These are phyloP conservation scores for Monomorium pharaonis DNA, from an alignment of 1,140 invertebrate species.

Conservation along the genomic window DNA sequence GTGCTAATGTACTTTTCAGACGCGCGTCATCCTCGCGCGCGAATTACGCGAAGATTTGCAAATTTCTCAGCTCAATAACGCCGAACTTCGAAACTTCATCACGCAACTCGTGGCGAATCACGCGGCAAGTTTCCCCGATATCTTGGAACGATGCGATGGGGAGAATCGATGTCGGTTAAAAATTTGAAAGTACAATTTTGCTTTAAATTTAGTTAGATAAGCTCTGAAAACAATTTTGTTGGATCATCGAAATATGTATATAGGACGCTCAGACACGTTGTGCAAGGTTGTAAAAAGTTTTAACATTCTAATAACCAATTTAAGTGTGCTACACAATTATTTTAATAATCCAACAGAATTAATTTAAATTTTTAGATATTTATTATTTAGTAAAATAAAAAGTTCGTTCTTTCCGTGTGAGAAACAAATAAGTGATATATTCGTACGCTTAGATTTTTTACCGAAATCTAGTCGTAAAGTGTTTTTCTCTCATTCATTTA, in stretches of 20 bases:
- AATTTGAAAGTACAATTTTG: neutral
- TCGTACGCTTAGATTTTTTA: neutral
- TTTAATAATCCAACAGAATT: too few relatives aligned
- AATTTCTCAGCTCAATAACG: conserved; percentile 29
- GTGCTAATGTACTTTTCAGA: conserved; percentile 40
- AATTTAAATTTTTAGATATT: too few relatives aligned
- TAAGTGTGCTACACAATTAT: too few relatives aligned
- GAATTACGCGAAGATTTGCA: conserved; percentile 33
- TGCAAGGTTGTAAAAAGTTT: too few relatives aligned
- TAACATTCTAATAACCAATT: too few relatives aligned
- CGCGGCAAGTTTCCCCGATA: conserved; percentile 2
- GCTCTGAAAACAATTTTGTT: too few relatives aligned
- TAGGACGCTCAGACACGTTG: too few relatives aligned
- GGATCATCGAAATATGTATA: too few relatives aligned
- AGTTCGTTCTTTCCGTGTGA: too few relatives aligned
- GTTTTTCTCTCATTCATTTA: neutral
- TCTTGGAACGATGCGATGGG: neutral
- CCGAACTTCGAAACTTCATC: conserved; percentile 14
- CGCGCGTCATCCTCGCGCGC: conserved; percentile 17
- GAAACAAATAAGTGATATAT: neutral
- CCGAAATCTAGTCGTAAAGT: neutral
- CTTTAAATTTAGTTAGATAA: too few relatives aligned
- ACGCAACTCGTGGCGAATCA: neutral
- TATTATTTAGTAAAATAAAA: too few relatives aligned
- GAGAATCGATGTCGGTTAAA: neutral